Evolutionary conservation across 1,140 invertebrate genomes (phyloP).

Genomic region (Cherax destructor): DNA sequence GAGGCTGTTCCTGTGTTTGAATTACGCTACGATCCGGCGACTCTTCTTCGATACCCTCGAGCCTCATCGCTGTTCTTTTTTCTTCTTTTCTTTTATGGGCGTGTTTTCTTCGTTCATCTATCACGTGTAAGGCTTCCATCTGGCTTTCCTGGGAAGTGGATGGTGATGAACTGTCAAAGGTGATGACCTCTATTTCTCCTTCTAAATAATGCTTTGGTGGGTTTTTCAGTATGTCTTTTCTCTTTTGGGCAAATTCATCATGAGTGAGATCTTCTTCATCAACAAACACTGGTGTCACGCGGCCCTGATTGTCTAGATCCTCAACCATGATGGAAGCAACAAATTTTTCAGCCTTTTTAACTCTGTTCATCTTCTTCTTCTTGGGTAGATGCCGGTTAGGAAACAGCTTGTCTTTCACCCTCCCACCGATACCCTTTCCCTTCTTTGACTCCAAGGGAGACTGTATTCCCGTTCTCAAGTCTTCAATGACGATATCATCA

Average conservation of each 20-base stretch:
- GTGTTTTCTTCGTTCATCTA: conserved; percentile 2
- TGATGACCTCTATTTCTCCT: conserved; percentile 59
- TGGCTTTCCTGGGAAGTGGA: not conserved
- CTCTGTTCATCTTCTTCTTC: conserved; percentile 59
- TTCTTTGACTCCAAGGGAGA: conserved; percentile 24
- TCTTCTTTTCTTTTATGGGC: conserved; percentile 13
- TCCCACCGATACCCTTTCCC: conserved; percentile 63
- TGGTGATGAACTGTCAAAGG: conserved; percentile 20
- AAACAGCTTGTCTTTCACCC: conserved; percentile 65
- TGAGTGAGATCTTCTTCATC: conserved; percentile 57
- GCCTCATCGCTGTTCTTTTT: conserved; percentile 61
- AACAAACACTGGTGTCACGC: conserved; percentile 66
- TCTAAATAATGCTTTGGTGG: conserved; percentile 53
- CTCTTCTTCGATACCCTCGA: conserved; percentile 68
- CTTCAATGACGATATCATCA: conserved; percentile 51
- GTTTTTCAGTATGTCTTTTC: conserved; percentile 45
- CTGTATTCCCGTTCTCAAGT: conserved; percentile 28
- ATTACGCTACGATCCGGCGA: not conserved
- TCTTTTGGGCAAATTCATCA: conserved; percentile 62
- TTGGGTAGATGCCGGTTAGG: conserved; percentile 64
- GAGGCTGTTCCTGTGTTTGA: not conserved
- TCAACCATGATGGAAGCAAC: conserved; percentile 61
- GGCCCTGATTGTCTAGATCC: conserved; percentile 47
- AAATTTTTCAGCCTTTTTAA: conserved; percentile 67
- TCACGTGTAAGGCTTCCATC: not conserved